A percentile compares a stretch with the other conserved stretches of the same genome.
phyloP scores from a whole-genome alignment of 2,113 vertebrate species.

The Guaruba guarouba region DNA sequence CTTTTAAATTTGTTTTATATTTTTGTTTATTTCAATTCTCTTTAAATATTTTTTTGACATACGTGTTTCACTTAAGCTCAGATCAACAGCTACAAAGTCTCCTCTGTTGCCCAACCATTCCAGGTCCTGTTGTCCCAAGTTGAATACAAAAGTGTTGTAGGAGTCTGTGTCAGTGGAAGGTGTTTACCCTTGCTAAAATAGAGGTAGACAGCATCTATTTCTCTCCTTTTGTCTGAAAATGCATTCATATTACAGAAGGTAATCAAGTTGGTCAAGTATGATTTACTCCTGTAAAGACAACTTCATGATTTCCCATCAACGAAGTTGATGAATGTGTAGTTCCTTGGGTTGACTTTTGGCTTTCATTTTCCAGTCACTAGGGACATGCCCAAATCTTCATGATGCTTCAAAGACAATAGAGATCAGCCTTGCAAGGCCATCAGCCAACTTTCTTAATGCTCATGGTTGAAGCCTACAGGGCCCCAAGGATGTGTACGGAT shows the following conservation, averaged over 20 bases:
- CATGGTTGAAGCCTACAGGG: conserved; percentile 28
- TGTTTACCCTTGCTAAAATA: neutral
- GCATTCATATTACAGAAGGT: neutral
- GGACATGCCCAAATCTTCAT: conserved; percentile 31
- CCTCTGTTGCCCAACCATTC: neutral
- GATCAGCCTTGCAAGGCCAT: conserved; percentile 45
- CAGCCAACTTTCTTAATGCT: conserved; percentile 41
- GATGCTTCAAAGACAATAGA: conserved; percentile 29
- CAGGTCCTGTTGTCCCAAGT: neutral
- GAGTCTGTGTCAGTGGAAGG: neutral
- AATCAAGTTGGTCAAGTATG: neutral
- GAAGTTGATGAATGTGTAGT: neutral
- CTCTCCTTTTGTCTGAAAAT: neutral
- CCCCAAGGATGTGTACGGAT: conserved; percentile 39
- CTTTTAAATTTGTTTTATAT: neutral
- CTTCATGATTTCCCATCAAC: neutral
- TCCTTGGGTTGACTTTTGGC: neutral
- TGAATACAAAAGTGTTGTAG: neutral
- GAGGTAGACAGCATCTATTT: neutral
- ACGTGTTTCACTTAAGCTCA: neutral
- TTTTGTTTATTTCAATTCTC: neutral
- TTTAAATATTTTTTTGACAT: neutral
- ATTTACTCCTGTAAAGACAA: neutral
- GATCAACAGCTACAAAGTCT: neutral
- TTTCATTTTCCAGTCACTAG: neutral